phyloP scores from a whole-genome alignment of 2,113 vertebrate species.

The Atrichornis clamosus region DNA sequence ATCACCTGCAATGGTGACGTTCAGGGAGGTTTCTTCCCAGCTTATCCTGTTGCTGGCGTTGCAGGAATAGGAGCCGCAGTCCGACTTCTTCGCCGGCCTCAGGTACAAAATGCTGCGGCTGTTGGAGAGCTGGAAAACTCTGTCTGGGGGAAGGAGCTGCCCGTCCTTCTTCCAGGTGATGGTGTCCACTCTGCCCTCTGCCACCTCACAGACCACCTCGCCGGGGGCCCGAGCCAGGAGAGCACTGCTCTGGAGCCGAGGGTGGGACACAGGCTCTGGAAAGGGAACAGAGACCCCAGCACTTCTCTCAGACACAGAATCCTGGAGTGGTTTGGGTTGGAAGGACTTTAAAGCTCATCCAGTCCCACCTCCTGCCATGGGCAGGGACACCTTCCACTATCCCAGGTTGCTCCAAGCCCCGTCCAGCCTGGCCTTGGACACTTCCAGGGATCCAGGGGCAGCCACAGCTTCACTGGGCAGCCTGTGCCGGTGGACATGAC shows the following conservation, averaged over 20 bases:
- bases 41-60: constrained; percentile 5
- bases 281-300: neutral
- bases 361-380: too few relatives aligned
- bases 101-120: neutral
- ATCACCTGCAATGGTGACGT: neutral
- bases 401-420: neutral
- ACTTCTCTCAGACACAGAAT: neutral
- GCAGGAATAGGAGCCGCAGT: constrained; percentile 52
- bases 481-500: neutral
- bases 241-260: neutral
- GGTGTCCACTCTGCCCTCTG: neutral
- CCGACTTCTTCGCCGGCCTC: neutral
- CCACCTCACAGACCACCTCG: neutral
- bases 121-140: neutral
- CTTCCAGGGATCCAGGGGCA: neutral
- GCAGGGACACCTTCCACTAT: neutral
- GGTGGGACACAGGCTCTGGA: neutral
- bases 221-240: neutral
- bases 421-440: accelerated
- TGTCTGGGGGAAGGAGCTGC: neutral
- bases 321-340: neutral
- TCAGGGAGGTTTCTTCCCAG: constrained; percentile 28
- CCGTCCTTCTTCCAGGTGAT: constrained; percentile 33
- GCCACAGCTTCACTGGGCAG: neutral
- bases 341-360: neutral